Evolutionary conservation across 1,140 invertebrate genomes (phyloP).

Genomic region (Diabrotica undecimpunctata): DNA sequence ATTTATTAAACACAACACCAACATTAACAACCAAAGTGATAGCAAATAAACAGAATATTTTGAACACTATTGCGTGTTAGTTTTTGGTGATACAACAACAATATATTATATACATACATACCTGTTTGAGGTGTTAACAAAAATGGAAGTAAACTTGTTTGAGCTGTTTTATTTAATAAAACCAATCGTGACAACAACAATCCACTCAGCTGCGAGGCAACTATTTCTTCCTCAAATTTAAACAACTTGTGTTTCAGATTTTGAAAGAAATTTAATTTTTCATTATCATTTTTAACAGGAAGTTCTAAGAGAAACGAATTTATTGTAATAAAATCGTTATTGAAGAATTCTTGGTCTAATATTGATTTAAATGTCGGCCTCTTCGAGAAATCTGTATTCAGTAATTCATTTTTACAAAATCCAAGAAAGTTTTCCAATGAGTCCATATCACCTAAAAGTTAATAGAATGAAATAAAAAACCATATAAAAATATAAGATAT

Average conservation of each 20-base stretch:
- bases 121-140: conserved; percentile 67
- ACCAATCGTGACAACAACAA: conserved; percentile 78
- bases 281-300: conserved; percentile 69
- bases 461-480: conserved; percentile 2
- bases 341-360: conserved; percentile 71
- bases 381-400: conserved; percentile 55
- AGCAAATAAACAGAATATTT: too few species aligned
- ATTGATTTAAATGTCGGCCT: conserved; percentile 61
- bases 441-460: conserved; percentile 55
- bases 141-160: conserved; percentile 68
- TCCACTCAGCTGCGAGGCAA: conserved; percentile 71
- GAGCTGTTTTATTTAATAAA: conserved; percentile 72
- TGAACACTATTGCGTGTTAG: too few species aligned
- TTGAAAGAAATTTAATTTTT: conserved; percentile 74
- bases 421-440: conserved; percentile 53
- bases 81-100: too few species aligned
- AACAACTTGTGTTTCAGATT: conserved; percentile 61
- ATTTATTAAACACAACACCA: too few species aligned
- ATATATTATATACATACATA: conserved; percentile 34
- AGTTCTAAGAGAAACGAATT: conserved; percentile 77
- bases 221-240: conserved; percentile 69
- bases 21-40: too few species aligned
- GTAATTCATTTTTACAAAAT: conserved; percentile 62
- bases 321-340: conserved; percentile 77
- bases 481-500: neutral